A percentile compares a stretch with the other conserved stretches of the same genome.
Conservation (phyloP, 2,888 invertebrate species). For the Phania funesta region DNA sequence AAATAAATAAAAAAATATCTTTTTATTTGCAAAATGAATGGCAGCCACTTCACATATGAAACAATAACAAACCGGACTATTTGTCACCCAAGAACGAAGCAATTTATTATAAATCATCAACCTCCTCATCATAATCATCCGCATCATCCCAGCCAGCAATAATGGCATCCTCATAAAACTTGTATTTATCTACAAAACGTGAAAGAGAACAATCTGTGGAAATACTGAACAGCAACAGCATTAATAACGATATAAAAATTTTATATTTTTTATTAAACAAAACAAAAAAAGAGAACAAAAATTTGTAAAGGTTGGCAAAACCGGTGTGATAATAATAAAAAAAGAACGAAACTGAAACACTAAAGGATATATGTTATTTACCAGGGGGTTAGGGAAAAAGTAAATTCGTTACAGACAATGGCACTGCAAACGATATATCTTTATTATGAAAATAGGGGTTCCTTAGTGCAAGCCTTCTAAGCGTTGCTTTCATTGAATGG, state of each 20-base stretch:
- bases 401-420: not conserved
- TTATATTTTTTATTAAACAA: slow-evolving; percentile 15
- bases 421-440: too few species aligned
- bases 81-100: slow-evolving; percentile 66
- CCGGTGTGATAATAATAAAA: slow-evolving; percentile 20
- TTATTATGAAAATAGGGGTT: too few species aligned
- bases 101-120: slow-evolving; percentile 62
- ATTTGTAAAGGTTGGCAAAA: slow-evolving; percentile 47
- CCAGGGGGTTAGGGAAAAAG: not conserved
- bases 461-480: too few species aligned
- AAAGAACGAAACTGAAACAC: not conserved
- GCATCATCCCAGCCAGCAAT: not conserved
- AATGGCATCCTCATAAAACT: slow-evolving; percentile 48
- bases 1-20: slow-evolving; percentile 31
- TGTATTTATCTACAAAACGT: slow-evolving; percentile 56
- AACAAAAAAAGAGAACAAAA: not conserved
- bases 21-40: slow-evolving; percentile 19
- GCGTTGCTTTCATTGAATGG: too few species aligned
- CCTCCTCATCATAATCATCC: slow-evolving; percentile 2
- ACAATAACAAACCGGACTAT: slow-evolving; percentile 65
- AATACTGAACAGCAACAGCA: slow-evolving; percentile 17
- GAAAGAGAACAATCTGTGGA: slow-evolving; percentile 4
- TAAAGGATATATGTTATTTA: not conserved
- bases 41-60: slow-evolving; percentile 13
- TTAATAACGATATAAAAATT: slow-evolving; percentile 29